A percentile compares a stretch with the other conserved stretches of the same genome.
These are phyloP conservation scores for Aleiodes sp. DNA, from an alignment of 1,140 invertebrate species.

Conservation along the genomic window DNA sequence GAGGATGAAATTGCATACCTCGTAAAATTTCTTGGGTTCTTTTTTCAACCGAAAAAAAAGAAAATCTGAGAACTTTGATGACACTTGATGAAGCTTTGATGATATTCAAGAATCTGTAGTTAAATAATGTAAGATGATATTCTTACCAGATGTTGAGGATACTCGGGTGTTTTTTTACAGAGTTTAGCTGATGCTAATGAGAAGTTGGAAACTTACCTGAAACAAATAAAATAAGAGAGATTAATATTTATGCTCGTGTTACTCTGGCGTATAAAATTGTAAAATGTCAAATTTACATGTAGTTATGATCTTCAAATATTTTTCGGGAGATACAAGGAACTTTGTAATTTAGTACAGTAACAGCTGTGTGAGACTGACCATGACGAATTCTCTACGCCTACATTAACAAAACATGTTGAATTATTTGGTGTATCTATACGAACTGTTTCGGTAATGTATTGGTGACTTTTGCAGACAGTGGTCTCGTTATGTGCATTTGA, in stretches of 20 bases:
- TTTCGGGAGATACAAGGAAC: background rate
- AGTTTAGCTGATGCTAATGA: too few relatives aligned
- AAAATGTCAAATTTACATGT: background rate
- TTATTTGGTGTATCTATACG: too few relatives aligned
- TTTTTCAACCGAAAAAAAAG: background rate
- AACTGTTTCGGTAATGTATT: too few relatives aligned
- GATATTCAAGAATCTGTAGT: too few relatives aligned
- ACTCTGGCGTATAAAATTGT: background rate
- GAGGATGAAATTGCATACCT: conserved; percentile 11
- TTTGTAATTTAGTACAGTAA: conserved; percentile 1
- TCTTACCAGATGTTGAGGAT: too few relatives aligned
- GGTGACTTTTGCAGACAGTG: background rate
- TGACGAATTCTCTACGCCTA: conserved; percentile 10
- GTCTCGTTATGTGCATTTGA: conserved; percentile 1
- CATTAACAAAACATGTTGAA: background rate
- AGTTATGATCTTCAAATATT: background rate
- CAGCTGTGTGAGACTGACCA: conserved; percentile 5
- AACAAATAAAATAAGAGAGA: background rate
- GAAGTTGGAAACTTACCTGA: background rate
- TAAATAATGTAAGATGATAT: conserved; percentile 14
- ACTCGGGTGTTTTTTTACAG: too few relatives aligned
- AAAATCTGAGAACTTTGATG: background rate
- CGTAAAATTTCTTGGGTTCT: background rate
- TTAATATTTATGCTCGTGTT: background rate
- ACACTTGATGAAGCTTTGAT: background rate